phyloP scores from a whole-genome alignment of 2,888 invertebrate genomes.

The Anaspis maculata region DNA sequence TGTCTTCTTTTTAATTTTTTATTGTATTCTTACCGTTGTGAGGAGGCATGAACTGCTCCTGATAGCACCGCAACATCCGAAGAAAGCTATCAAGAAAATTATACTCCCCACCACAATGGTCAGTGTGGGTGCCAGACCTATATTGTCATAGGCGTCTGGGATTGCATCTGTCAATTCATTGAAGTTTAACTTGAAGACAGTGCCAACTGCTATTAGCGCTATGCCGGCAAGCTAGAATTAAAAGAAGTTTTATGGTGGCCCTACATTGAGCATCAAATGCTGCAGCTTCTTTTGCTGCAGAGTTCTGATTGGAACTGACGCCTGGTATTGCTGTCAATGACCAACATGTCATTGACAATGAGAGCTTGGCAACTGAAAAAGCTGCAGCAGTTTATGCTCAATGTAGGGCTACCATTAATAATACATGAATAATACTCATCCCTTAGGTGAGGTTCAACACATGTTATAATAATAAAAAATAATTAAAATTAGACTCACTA shows the following conservation, averaged over 20 bases:
- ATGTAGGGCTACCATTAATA: neutral
- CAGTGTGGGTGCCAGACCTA: constrained; percentile 8
- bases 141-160: constrained; percentile 4
- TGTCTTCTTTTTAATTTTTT: neutral
- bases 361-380: neutral
- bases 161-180: constrained; percentile 6
- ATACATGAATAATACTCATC: too few species aligned
- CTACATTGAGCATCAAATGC: too few species aligned
- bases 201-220: constrained; percentile 9
- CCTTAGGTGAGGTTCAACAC: too few species aligned
- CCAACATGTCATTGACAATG: neutral
- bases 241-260: too few species aligned
- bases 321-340: too few species aligned
- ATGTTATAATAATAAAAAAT: too few species aligned
- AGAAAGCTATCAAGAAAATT: constrained; percentile 86
- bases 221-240: constrained; percentile 9
- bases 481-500: too few species aligned
- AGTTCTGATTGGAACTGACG: too few species aligned
- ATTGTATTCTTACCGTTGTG: constrained; percentile 10
- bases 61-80: constrained; percentile 92
- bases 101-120: constrained; percentile 52
- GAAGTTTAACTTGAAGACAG: constrained; percentile 5
- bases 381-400: too few species aligned
- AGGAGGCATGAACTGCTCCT: constrained; percentile 30
- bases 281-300: too few species aligned